Conservation (phyloP, 2,888 invertebrate genomes). For the Drosophila acutilabella region DNA sequence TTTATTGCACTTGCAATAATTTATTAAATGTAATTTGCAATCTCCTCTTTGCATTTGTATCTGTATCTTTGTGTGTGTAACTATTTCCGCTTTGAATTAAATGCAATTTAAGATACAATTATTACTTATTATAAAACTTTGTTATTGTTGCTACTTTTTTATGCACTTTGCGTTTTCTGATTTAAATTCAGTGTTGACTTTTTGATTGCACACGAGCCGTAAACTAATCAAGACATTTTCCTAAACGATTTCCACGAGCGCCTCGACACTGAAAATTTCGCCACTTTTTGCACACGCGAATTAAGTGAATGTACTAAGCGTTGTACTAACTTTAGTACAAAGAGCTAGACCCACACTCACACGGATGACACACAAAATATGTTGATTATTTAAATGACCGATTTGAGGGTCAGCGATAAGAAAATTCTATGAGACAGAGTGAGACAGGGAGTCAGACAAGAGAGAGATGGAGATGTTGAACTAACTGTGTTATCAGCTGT, state of each 20-base stretch:
- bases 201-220: constrained; percentile 26
- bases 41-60: constrained; percentile 16
- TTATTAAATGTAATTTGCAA: constrained; percentile 21
- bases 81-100: constrained; percentile 72
- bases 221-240: constrained; percentile 42
- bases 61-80: constrained; percentile 40
- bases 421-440: neutral
- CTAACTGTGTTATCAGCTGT: constrained; percentile 37
- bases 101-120: constrained; percentile 57
- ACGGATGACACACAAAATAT: neutral
- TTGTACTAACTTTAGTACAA: neutral
- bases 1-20: constrained; percentile 31
- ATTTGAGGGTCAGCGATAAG: constrained; percentile 20
- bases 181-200: constrained; percentile 19
- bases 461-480: neutral
- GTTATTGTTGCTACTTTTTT: constrained; percentile 18
- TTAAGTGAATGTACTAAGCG: constrained; percentile 10
- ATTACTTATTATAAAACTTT: constrained; percentile 51
- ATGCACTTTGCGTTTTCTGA: constrained; percentile 44
- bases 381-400: constrained; percentile 29
- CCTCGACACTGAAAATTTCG: constrained; percentile 28
- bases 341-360: neutral
- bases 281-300: constrained; percentile 38
- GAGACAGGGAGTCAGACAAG: neutral
- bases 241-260: constrained; percentile 26